Evolutionary conservation across 2,797 vertebrate species (phyloP).

Genomic region (Heliangelus exortis): DNA sequence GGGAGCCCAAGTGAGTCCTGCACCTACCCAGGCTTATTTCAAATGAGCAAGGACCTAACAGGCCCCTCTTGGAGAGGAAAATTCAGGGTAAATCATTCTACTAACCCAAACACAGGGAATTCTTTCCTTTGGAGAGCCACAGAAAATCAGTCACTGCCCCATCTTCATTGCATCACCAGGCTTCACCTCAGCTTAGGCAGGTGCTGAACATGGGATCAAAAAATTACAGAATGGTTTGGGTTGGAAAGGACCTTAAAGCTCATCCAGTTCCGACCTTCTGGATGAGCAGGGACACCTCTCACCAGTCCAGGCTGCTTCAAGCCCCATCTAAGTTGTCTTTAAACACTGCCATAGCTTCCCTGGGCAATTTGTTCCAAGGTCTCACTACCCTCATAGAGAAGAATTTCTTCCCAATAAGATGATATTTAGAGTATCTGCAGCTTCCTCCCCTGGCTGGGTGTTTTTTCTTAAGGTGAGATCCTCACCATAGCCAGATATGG

Average conservation of each 20-base stretch:
- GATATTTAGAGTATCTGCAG: background rate
- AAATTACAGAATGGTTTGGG: too few relatives aligned
- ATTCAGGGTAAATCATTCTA: background rate
- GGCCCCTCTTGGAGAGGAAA: background rate
- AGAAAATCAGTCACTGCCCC: background rate
- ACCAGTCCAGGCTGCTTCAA: too few relatives aligned
- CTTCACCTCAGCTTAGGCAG: background rate
- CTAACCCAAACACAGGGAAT: background rate
- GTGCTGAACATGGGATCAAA: background rate
- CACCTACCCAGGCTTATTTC: fast-evolving
- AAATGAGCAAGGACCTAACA: background rate
- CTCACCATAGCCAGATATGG: background rate
- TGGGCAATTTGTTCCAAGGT: too few relatives aligned
- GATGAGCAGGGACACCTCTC: too few relatives aligned
- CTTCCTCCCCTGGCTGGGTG: background rate
- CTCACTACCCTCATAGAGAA: too few relatives aligned
- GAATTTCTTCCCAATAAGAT: background rate
- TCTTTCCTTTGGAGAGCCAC: background rate
- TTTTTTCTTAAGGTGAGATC: background rate
- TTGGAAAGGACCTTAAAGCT: too few relatives aligned
- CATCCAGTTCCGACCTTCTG: too few relatives aligned
- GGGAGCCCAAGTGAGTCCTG: background rate
- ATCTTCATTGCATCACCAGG: background rate
- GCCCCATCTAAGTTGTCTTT: too few relatives aligned
- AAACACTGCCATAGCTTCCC: too few relatives aligned